Conservation (phyloP, 1,140 invertebrate genomes). For the Epicauta chinensis region DNA sequence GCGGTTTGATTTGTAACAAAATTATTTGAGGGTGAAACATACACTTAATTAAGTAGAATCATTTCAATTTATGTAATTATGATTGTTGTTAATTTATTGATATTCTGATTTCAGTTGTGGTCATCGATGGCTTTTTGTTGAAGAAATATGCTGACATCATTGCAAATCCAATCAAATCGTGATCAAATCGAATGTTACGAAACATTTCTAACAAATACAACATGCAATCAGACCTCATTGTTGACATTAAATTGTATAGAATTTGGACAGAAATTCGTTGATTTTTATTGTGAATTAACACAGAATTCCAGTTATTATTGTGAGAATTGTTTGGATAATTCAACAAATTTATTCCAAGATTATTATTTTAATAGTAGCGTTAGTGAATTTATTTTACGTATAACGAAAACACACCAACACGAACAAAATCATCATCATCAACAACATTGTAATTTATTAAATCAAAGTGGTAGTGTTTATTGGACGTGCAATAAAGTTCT, state of each 20-base stretch:
- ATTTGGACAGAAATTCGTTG: constrained; percentile 4
- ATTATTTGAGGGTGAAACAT: too few relatives aligned
- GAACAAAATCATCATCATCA: too few relatives aligned
- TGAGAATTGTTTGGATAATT: neutral
- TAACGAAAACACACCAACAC: neutral
- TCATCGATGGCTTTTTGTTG: neutral
- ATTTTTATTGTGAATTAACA: constrained; percentile 23
- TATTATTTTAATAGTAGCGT: constrained; percentile 3
- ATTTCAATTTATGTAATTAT: too few relatives aligned
- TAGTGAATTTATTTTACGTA: constrained; percentile 22
- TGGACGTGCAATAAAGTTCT: constrained; percentile 25
- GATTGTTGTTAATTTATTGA: too few relatives aligned
- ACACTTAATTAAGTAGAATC: too few relatives aligned
- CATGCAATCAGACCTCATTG: constrained; percentile 16
- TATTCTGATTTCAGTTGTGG: too few relatives aligned
- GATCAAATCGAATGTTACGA: constrained; percentile 12
- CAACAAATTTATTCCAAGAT: constrained; percentile 5
- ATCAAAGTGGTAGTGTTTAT: constrained; percentile 21
- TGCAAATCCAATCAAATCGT: neutral
- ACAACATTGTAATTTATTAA: constrained; percentile 21
- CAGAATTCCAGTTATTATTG: neutral
- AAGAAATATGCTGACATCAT: constrained; percentile 5
- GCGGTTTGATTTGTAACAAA: too few relatives aligned
- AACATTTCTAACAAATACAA: constrained; percentile 5
- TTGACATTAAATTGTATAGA: constrained; percentile 13